Conservation (phyloP, 2,113 vertebrate species). For the Ceuthmochares aereus region DNA sequence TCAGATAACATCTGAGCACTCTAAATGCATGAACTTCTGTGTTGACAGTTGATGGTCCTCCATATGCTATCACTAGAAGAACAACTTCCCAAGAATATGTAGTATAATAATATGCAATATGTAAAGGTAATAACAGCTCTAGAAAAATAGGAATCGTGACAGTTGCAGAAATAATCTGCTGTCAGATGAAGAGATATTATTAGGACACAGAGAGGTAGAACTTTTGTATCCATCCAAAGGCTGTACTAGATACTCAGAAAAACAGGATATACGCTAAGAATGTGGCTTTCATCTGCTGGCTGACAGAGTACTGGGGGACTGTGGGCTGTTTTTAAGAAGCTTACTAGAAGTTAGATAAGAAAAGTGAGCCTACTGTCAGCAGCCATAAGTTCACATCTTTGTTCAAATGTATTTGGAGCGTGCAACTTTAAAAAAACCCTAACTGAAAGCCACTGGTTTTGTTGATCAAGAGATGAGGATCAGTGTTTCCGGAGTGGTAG, state of each 20-base stretch:
- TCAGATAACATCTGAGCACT: slow-evolving; percentile 10
- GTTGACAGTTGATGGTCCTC: slow-evolving; percentile 30
- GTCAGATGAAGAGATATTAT: background rate
- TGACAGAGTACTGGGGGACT: background rate
- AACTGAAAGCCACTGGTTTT: background rate
- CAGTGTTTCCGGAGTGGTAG: background rate
- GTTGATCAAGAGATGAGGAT: background rate
- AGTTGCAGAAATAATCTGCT: background rate
- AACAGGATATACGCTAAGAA: background rate
- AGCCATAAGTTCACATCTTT: background rate
- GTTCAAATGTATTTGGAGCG: background rate
- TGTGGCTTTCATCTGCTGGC: background rate
- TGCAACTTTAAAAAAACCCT: background rate
- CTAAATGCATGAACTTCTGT: slow-evolving; percentile 27
- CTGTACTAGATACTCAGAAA: background rate
- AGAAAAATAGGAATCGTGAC: background rate
- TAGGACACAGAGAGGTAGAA: background rate
- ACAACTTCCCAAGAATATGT: slow-evolving; percentile 27
- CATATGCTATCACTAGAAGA: slow-evolving; percentile 38
- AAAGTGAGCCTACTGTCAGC: background rate
- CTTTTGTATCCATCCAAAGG: background rate
- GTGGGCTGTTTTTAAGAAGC: background rate
- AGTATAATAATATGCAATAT: slow-evolving; percentile 5
- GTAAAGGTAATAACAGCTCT: slow-evolving; percentile 27
- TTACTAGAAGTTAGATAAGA: background rate